Evolutionary conservation across 2,113 vertebrate genomes (phyloP).

Genomic region (Daubentonia madagascariensis): DNA sequence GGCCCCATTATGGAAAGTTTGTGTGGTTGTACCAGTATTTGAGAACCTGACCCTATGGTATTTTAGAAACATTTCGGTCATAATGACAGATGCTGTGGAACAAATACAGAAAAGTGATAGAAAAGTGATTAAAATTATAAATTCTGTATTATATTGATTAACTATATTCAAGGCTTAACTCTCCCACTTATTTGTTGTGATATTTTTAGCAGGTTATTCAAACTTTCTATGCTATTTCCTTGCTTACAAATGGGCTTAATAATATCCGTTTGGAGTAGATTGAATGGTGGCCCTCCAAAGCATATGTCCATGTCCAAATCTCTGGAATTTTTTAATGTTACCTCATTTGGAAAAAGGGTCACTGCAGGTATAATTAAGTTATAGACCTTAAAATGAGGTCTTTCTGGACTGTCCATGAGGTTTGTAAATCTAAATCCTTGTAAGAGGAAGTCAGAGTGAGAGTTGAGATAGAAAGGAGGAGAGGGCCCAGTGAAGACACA

Average conservation of each 20-base stretch:
- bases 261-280: not conserved
- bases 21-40: not conserved
- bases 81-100: not conserved
- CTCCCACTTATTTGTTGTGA: not conserved
- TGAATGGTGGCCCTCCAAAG: not conserved
- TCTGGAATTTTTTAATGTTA: not conserved
- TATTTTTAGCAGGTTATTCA: not conserved
- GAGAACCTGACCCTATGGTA: not conserved
- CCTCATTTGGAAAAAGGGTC: not conserved
- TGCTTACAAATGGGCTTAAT: not conserved
- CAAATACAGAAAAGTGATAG: not conserved
- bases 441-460: not conserved
- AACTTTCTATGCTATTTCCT: not conserved
- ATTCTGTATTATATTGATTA: not conserved
- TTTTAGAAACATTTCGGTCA: not conserved
- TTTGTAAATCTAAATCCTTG: not conserved
- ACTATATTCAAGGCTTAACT: not conserved
- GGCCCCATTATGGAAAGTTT: not conserved
- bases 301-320: not conserved
- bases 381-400: not conserved
- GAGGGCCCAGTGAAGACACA: not conserved
- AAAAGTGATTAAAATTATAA: not conserved
- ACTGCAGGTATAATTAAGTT: not conserved
- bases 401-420: not conserved
- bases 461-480: not conserved